Conservation (phyloP, 2,113 vertebrate genomes). For the Pholis gunnellus region DNA sequence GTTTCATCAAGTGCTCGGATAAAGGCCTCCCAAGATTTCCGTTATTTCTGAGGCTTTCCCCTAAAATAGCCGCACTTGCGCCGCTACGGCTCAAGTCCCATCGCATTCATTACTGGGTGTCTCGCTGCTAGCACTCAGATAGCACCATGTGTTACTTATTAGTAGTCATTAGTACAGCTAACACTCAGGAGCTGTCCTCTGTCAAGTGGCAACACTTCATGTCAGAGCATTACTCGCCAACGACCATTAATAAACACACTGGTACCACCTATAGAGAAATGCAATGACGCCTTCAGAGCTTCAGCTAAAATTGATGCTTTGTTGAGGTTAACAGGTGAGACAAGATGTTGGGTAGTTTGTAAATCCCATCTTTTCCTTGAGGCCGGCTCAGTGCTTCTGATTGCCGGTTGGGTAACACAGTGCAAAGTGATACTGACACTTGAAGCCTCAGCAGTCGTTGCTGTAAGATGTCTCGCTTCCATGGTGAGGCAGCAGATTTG, state of each 20-base stretch:
- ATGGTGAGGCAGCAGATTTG: constrained; percentile 71
- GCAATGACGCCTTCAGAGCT: neutral
- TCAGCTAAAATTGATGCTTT: neutral
- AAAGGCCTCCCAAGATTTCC: constrained; percentile 17
- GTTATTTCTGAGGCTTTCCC: neutral
- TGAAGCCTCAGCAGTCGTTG: constrained; percentile 25
- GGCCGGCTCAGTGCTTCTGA: constrained; percentile 13
- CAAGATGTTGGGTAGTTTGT: neutral
- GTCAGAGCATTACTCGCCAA: constrained; percentile 10
- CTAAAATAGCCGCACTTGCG: constrained; percentile 7
- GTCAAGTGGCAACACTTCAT: constrained; percentile 19
- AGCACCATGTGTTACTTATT: constrained; percentile 23
- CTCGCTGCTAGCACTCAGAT: constrained; percentile 43
- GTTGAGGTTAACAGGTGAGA: neutral
- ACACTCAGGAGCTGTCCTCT: constrained; percentile 10
- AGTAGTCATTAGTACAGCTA: constrained; percentile 22
- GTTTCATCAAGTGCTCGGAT: constrained; percentile 44
- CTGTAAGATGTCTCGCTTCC: constrained; percentile 58
- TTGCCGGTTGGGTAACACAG: constrained; percentile 34
- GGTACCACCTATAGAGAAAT: constrained; percentile 10
- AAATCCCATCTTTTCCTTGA: neutral
- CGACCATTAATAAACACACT: neutral
- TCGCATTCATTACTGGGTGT: neutral
- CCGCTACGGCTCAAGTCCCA: neutral
- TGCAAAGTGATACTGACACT: constrained; percentile 51